phyloP scores from a whole-genome alignment of 2,113 vertebrate species.

The Hemichromis elongatus region DNA sequence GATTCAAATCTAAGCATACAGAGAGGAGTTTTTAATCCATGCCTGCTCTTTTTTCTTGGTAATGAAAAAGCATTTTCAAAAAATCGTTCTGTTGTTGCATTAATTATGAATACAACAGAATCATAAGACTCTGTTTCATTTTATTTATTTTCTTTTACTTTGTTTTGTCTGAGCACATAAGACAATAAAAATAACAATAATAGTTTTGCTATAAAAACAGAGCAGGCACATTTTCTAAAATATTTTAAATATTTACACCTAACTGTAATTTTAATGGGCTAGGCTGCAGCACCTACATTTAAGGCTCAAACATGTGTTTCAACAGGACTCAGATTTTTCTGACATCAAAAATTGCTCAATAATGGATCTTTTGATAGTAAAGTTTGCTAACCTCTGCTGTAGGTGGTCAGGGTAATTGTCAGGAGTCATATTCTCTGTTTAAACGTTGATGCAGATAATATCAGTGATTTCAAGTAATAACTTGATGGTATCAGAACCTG shows the following conservation, averaged over 20 bases:
- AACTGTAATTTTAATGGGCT: not conserved
- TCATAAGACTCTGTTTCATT: too few species aligned
- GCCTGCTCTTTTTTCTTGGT: not conserved
- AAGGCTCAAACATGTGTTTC: not conserved
- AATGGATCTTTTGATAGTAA: not conserved
- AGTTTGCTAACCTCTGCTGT: not conserved
- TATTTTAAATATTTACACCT: not conserved
- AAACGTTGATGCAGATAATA: not conserved
- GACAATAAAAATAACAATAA: too few species aligned
- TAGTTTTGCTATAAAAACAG: not conserved
- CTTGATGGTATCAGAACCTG: not conserved
- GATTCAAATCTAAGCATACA: not conserved
- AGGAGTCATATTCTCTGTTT: not conserved
- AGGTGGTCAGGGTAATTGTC: not conserved
- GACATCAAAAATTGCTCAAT: not conserved
- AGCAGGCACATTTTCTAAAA: not conserved
- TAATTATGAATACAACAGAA: not conserved
- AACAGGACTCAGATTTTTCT: not conserved
- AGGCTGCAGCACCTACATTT: not conserved
- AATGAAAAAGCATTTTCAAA: not conserved
- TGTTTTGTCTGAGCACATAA: too few species aligned
- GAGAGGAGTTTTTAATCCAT: not conserved
- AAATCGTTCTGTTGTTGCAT: not conserved
- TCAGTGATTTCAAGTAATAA: not conserved
- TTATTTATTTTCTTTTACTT: too few species aligned